Conservation (phyloP, 2,888 invertebrate genomes). For the Mycalesis mineus region DNA sequence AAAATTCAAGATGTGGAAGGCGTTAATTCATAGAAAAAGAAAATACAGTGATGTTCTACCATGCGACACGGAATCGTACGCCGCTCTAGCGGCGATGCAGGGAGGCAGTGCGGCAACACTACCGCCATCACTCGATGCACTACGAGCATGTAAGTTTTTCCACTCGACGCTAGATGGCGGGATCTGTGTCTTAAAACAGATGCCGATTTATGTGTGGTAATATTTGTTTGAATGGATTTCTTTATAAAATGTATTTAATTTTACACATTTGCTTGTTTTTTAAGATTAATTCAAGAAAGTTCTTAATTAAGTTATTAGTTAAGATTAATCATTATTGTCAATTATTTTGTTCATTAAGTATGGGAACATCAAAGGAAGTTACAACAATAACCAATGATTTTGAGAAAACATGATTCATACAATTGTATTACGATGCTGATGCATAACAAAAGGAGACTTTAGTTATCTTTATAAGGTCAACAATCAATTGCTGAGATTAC, state of each 20-base stretch:
- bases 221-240: too few relatives aligned
- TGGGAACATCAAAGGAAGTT: background rate
- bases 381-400: constrained; percentile 35
- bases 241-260: too few relatives aligned
- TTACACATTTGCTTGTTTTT: too few relatives aligned
- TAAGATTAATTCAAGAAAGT: too few relatives aligned
- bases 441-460: constrained; percentile 43
- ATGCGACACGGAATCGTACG: constrained; percentile 66
- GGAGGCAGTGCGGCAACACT: constrained; percentile 70
- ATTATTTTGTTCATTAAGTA: constrained; percentile 1
- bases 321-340: background rate
- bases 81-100: constrained; percentile 68
- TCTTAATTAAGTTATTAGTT: background rate
- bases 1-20: constrained; percentile 72
- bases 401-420: constrained; percentile 60
- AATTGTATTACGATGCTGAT: constrained; percentile 51
- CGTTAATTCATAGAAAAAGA: constrained; percentile 66
- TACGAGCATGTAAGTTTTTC: constrained; percentile 71
- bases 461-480: constrained; percentile 57
- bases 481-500: constrained; percentile 47
- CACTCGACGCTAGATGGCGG: constrained; percentile 59
- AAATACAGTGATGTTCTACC: constrained; percentile 66
- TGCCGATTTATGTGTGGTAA: too few relatives aligned
- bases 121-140: constrained; percentile 73
- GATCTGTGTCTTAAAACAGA: background rate